Base-by-base conservation (phyloP, 2,113 vertebrate species). In the Psilopogon haemacephalus region DNA sequence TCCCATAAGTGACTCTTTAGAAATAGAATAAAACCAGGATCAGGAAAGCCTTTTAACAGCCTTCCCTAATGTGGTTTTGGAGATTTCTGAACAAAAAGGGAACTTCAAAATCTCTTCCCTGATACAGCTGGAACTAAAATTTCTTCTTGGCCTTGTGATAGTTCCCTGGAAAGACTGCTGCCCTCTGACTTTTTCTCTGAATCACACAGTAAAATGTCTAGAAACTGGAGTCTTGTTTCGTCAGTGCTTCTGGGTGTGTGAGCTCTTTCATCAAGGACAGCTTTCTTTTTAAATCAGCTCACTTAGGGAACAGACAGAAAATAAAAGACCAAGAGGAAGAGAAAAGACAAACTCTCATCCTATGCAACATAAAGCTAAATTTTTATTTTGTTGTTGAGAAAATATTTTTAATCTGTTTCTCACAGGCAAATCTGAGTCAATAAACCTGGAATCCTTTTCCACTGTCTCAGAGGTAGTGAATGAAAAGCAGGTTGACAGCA, bases 251-350 rank as follows among this genome's bases (percentile, higher is more conserved):
- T 89, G 81, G 80, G 71, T 90, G 69, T 79, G 92, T 67, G 54
- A 90, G 26, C 19, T 81, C 79, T 86, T 84, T 84, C 46, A 71
- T 86, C 55, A 76, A 54, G 55, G 23, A 90, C 84, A 89, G 44
- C 67, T 87, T 73, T 76, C 63, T 79, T 89, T 86, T 87, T 63
- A 72, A 90, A 88, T 82, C 67, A 88, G n/a, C 70, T 89, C 73
- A 65, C 48, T 59, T n/a, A 44, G 35, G 63, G 1, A 48, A 48
- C 20, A 48, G 23, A 48, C 21, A 69, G 50, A 35, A 28, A 30
- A n/a, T 17, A 30, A 30, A 33, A 21, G 24, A 32, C 3, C 4
- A 40, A 35, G 54, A 68, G 5, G 16, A 88, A 44, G 12, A 33
- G 42, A 42, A 94, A 86, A 62, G 54, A 78, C 62, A 90, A 73